Conservation (phyloP, 2,797 vertebrate species). For the Molossus molossus region DNA sequence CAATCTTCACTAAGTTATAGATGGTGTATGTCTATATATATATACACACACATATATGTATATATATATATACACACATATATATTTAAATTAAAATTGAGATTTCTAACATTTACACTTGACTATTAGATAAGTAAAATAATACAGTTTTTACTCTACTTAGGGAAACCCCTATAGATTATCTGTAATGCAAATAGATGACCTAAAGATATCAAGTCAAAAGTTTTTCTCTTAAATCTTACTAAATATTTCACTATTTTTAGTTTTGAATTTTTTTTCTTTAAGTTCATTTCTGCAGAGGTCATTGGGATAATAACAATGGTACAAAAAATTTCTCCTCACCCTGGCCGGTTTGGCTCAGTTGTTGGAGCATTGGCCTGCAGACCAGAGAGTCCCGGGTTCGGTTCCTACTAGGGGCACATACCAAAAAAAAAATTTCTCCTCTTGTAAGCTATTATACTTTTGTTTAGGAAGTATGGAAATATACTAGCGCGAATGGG, state of each 20-base stretch:
- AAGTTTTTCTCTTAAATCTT: not conserved
- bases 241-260: slow-evolving; percentile 1
- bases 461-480: slow-evolving; percentile 38
- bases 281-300: slow-evolving; percentile 54
- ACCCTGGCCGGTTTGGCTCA: too few species aligned
- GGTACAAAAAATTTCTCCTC: not conserved
- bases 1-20: slow-evolving; percentile 36
- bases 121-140: slow-evolving; percentile 1
- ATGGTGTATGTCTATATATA: not conserved
- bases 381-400: too few species aligned
- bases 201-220: slow-evolving; percentile 36
- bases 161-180: not conserved
- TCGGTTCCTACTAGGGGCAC: too few species aligned
- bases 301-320: slow-evolving; percentile 25
- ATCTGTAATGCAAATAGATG: slow-evolving; percentile 3
- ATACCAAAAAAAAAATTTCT: not conserved
- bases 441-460: slow-evolving; percentile 3
- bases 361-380: too few species aligned
- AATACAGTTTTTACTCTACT: slow-evolving; percentile 18
- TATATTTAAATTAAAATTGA: slow-evolving; percentile 48
- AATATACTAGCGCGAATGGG: not conserved
- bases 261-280: slow-evolving; percentile 60
- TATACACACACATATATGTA: not conserved
- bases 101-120: slow-evolving; percentile 47
- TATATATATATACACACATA: not conserved